Conservation (phyloP, 2,888 invertebrate species). For the Beris morrisii region DNA sequence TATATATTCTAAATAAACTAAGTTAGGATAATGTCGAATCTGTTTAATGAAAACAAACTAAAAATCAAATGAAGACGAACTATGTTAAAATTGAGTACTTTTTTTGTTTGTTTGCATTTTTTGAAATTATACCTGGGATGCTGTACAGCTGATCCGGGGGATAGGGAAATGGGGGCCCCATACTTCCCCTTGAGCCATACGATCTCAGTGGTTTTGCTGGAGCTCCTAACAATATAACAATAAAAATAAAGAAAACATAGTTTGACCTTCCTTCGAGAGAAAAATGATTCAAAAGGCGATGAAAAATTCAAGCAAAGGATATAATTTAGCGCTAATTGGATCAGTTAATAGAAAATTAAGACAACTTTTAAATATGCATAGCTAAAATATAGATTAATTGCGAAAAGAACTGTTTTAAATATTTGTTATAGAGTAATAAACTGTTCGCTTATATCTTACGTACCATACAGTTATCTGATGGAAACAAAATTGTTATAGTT, state of each 20-base stretch:
- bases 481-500: no score
- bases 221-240: conserved; percentile 50
- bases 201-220: conserved; percentile 58
- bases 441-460: no score
- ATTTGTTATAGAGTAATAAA: no score
- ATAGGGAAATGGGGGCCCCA: conserved; percentile 56
- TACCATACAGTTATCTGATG: no score
- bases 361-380: no score
- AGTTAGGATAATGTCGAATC: conserved; percentile 32
- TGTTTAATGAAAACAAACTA: conserved; percentile 24
- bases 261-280: conserved; percentile 10
- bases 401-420: no score
- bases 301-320: conserved; percentile 5
- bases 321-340: not conserved
- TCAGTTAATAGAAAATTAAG: no score
- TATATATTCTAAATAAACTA: conserved; percentile 5
- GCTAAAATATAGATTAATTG: no score
- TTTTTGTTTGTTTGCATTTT: conserved; percentile 16
- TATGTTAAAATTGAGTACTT: conserved; percentile 7
- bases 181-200: conserved; percentile 56
- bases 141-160: conserved; percentile 58
- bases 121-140: conserved; percentile 54
- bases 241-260: conserved; percentile 25
- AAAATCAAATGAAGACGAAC: conserved; percentile 21
- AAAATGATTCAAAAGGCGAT: conserved; percentile 5